Conservation (phyloP, 2,797 vertebrate species). For the Thunnus albacares region DNA sequence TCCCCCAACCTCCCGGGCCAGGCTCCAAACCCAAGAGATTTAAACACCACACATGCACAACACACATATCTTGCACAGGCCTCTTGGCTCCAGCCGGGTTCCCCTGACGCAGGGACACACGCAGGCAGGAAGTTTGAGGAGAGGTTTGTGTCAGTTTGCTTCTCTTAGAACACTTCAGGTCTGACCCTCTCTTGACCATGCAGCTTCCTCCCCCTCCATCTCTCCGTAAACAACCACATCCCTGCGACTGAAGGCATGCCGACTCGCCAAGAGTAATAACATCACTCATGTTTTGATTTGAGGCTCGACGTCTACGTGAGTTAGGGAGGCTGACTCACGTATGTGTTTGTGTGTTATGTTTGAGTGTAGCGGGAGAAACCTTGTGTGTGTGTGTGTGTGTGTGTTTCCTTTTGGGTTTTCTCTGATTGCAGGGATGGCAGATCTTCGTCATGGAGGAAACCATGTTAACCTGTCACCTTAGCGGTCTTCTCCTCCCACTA, state of each 20-base stretch:
- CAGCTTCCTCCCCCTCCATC: constrained; percentile 79
- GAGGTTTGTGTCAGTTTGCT: constrained; percentile 85
- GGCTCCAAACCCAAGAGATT: constrained; percentile 58
- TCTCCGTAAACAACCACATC: constrained; percentile 85
- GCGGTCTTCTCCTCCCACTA: constrained; percentile 59
- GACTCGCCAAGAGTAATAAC: constrained; percentile 82
- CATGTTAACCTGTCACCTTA: constrained; percentile 74
- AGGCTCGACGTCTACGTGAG: constrained; percentile 63
- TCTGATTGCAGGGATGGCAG: constrained; percentile 71
- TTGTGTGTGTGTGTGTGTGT: constrained; percentile 28
- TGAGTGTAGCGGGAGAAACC: constrained; percentile 31
- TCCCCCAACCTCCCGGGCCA: constrained; percentile 37
- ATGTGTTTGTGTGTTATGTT: constrained; percentile 40
- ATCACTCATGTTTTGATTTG: constrained; percentile 85
- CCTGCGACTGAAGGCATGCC: constrained; percentile 75
- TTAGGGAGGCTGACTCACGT: constrained; percentile 36
- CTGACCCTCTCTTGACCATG: constrained; percentile 85
- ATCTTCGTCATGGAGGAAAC: constrained; percentile 73
- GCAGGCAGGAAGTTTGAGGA: constrained; percentile 84
- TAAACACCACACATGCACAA: constrained; percentile 41
- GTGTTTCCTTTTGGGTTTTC: constrained; percentile 69
- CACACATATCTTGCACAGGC: constrained; percentile 38
- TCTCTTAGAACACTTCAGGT: constrained; percentile 80
- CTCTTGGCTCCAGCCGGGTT: constrained; percentile 82
- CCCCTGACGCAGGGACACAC: constrained; percentile 84